These are phyloP conservation scores for Nycticorax nycticorax DNA, from an alignment of 2,113 vertebrate genomes.

Conservation along the genomic window DNA sequence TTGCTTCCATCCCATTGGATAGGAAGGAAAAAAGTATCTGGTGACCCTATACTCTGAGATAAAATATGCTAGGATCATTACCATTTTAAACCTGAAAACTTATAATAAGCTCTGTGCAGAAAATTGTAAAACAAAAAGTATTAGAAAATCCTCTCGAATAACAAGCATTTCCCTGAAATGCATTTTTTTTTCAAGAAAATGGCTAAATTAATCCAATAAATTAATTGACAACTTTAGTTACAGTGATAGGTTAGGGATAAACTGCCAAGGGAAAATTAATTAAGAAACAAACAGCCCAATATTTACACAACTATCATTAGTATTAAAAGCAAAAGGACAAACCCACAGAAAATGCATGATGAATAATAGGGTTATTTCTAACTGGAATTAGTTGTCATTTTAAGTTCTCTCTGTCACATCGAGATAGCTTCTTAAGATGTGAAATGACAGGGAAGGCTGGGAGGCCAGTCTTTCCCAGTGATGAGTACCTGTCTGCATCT, in stretches of 20 bases:
- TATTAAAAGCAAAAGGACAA: not conserved
- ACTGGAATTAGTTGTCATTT: constrained; percentile 12
- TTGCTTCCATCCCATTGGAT: not conserved
- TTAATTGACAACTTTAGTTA: not conserved
- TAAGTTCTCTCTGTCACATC: not conserved
- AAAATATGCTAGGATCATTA: fast-evolving
- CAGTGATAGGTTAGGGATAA: not conserved
- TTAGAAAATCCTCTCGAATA: not conserved
- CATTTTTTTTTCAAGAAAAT: not conserved
- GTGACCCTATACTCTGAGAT: not conserved
- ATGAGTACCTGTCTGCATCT: not conserved
- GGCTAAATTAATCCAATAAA: not conserved
- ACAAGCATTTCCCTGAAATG: not conserved
- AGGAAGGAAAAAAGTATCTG: not conserved
- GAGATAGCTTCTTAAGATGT: not conserved
- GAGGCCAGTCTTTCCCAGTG: not conserved
- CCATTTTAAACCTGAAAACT: not conserved
- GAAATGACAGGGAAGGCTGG: not conserved
- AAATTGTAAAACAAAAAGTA: not conserved
- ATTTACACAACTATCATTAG: not conserved
- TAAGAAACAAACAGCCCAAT: not conserved
- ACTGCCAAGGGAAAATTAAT: not conserved
- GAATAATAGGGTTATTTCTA: not conserved
- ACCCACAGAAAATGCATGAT: not conserved
- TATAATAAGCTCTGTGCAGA: not conserved